Conservation (phyloP, 2,113 vertebrate species). For the Neodon shergylaensis region DNA sequence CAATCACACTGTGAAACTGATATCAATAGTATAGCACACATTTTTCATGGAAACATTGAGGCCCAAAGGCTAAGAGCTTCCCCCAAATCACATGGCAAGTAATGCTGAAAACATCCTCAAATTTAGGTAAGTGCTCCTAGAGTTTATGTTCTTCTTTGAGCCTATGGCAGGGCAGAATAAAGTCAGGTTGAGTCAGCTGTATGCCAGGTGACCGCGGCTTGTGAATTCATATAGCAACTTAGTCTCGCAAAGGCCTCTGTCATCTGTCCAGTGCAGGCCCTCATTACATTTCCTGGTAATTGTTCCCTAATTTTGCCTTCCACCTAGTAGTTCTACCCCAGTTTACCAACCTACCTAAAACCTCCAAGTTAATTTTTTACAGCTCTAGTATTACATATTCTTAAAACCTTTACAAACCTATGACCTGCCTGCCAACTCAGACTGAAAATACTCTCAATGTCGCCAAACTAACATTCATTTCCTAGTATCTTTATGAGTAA, state of each 20-base stretch:
- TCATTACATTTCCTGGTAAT: neutral
- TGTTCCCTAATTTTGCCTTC: conserved; percentile 6
- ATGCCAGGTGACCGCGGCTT: neutral
- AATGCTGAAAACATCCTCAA: neutral
- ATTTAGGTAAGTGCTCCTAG: neutral
- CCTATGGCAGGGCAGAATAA: no score
- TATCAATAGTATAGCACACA: neutral
- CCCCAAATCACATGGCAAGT: neutral
- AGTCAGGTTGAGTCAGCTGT: neutral
- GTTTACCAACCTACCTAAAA: neutral
- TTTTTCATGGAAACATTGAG: neutral
- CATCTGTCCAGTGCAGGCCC: neutral
- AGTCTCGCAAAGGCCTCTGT: neutral
- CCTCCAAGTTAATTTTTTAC: neutral
- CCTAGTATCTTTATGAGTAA: neutral
- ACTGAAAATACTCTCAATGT: neutral
- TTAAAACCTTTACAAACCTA: conserved; percentile 1
- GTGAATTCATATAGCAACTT: neutral
- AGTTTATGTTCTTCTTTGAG: neutral
- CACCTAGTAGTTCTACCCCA: neutral
- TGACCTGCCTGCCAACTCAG: neutral
- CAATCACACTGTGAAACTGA: neutral
- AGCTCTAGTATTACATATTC: neutral
- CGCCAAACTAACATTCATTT: neutral
- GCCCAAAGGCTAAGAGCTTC: neutral